phyloP scores from a whole-genome alignment of 2,797 vertebrate genomes.

The Aplochiton taeniatus region DNA sequence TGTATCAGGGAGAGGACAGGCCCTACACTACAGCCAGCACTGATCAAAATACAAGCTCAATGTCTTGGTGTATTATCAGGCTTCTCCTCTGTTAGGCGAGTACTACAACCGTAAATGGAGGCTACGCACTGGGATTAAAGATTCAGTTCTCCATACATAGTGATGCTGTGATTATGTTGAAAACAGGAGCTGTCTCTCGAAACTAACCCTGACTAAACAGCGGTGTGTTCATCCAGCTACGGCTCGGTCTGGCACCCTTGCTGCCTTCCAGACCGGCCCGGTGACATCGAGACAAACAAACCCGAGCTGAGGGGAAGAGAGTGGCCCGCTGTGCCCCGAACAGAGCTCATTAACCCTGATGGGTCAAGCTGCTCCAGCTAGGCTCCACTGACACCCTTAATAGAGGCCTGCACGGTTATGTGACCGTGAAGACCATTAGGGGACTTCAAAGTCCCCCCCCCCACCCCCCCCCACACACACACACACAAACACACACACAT shows the following conservation, averaged over 20 bases:
- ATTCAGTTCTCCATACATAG: no score
- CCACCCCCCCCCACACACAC: no score
- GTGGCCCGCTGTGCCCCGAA: conserved; percentile 60
- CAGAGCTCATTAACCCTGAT: conserved; percentile 74
- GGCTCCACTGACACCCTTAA: conserved; percentile 75
- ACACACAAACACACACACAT: no score
- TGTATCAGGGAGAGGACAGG: background rate
- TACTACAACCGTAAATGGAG: background rate
- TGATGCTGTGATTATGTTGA: no score
- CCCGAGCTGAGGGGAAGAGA: conserved; percentile 56
- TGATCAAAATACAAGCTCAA: background rate
- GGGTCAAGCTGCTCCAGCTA: conserved; percentile 70
- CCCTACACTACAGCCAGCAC: background rate
- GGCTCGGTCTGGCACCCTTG: conserved; percentile 11
- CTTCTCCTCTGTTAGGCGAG: background rate
- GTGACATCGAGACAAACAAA: conserved; percentile 63
- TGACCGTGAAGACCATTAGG: conserved; percentile 75
- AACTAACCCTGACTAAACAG: background rate
- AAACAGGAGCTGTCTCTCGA: no score
- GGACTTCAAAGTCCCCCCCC: conserved; percentile 74
- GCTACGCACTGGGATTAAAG: no score
- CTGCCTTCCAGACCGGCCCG: conserved; percentile 19
- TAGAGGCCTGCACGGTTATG: conserved; percentile 68
- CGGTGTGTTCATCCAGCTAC: background rate
- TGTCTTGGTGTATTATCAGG: background rate